Base-by-base conservation (phyloP, 35 echinoderm and acorn worm genomes). In the Acanthaster planci region DNA sequence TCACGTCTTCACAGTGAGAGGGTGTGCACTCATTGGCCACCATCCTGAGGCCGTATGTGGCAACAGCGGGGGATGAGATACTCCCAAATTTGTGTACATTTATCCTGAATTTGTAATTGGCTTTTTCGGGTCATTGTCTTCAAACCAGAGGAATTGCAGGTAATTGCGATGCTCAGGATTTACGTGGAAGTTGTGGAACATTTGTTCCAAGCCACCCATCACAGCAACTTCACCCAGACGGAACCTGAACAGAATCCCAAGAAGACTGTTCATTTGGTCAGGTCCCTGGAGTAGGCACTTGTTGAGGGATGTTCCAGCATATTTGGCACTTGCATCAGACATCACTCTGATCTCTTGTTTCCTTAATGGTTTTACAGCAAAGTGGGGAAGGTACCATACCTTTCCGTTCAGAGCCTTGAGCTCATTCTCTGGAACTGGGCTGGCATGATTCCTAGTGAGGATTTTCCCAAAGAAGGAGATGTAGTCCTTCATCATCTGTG, bases 311-410 rank as follows among this genome's bases (percentile, higher is more conserved):
- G 23, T 55, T 1, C 87, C 87, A 37, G 76, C 68, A 34, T 68
- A 90, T 29, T 17, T 78, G 16, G 87, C 87, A 52, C 60, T 86
- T 19, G 87, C 84, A 30, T 94, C 82, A 36, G 86, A 90, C 5
- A 94, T 78, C 1, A 94, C 88, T 60, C 88, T 38, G 22, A 94
- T 82, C 34, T 92, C 87, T 29, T 84, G 87, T 86, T 94, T 93
- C 18, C 59, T 78, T 4, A 75, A 80, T 10, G 87, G 93, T 17
- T 87, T 60, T 1, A 95, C 85, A 38, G 83, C 89, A 80, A 91
- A 84, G 32, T 95, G 93, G 21, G 93, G 93, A 36, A 88, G 87
- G 57, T 88, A 95, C 90, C 89, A 90, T 2, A 1, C 40, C 10
- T 31, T 32, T 1, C 77, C 40, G 0, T n/a, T n/a, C n/a, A n/a